phyloP scores from a whole-genome alignment of 2,113 vertebrate genomes.

The Anas platyrhynchos region DNA sequence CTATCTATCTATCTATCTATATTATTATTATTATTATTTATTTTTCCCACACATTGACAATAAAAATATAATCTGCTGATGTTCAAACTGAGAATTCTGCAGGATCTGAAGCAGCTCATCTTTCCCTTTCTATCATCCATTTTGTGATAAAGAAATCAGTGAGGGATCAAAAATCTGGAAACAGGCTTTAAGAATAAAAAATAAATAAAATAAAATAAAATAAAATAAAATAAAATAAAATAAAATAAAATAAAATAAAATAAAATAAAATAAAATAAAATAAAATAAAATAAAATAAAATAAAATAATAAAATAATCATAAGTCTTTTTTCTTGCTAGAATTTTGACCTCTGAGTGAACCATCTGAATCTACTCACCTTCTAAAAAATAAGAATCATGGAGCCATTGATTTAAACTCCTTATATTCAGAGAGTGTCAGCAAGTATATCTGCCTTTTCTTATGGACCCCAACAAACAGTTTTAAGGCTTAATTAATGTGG shows the following conservation, averaged over 20 bases:
- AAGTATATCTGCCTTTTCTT: not conserved
- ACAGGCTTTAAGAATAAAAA: too few relatives aligned
- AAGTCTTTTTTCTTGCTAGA: not conserved
- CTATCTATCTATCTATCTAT: too few relatives aligned
- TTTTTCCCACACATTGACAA: fast-evolving
- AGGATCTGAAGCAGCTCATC: not conserved
- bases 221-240: too few relatives aligned
- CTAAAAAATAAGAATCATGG: too few relatives aligned
- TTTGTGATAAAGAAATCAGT: not conserved
- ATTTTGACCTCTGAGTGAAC: not conserved
- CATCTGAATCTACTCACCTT: not conserved
- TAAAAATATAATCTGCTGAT: not conserved
- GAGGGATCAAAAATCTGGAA: not conserved
- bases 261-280: too few relatives aligned
- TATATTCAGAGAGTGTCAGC: not conserved
- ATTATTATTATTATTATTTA: too few relatives aligned
- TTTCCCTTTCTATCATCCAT: not conserved
- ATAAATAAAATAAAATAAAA: too few relatives aligned
- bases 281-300: too few relatives aligned
- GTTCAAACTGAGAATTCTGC: not conserved
- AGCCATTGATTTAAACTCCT: not conserved
- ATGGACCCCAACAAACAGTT: not conserved
- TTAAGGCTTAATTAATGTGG: not conserved
- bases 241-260: too few relatives aligned
- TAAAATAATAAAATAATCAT: not conserved